These are phyloP conservation scores for Leptoclinus maculatus DNA, from an alignment of 2,797 vertebrate genomes.

Conservation along the genomic window DNA sequence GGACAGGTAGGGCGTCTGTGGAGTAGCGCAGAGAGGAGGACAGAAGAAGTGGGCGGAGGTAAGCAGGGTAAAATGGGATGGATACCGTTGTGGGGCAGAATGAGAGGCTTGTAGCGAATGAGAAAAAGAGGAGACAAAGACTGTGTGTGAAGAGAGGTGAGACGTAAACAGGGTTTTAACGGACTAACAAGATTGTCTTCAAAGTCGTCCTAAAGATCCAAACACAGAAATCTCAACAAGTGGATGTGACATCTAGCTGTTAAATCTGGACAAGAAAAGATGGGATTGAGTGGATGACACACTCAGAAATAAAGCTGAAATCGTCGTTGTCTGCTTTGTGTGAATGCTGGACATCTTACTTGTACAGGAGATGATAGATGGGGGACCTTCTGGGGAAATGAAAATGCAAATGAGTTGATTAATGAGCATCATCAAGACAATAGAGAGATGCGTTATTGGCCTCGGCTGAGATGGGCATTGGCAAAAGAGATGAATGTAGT, in stretches of 20 bases:
- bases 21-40: conserved; percentile 83
- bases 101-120: conserved; percentile 73
- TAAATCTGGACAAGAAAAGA: conserved; percentile 22
- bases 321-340: neutral
- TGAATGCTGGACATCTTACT: conserved; percentile 4
- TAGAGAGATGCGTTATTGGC: conserved; percentile 31
- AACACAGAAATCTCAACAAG: conserved; percentile 69
- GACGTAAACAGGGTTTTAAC: conserved; percentile 78
- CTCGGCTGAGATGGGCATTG: conserved; percentile 29
- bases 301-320: conserved; percentile 1
- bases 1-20: conserved; percentile 70
- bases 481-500: conserved; percentile 42
- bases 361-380: conserved; percentile 32
- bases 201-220: conserved; percentile 76
- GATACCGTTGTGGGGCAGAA: conserved; percentile 73
- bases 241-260: conserved; percentile 49
- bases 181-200: conserved; percentile 75
- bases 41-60: conserved; percentile 79
- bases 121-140: conserved; percentile 77
- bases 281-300: conserved; percentile 11
- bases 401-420: conserved; percentile 51
- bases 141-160: conserved; percentile 71
- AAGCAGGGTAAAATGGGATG: conserved; percentile 76
- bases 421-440: conserved; percentile 40
- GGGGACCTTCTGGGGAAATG: conserved; percentile 18